Evolutionary conservation across 2,797 vertebrate species (phyloP).

Genomic region (Acrocephalus scirpaceus): DNA sequence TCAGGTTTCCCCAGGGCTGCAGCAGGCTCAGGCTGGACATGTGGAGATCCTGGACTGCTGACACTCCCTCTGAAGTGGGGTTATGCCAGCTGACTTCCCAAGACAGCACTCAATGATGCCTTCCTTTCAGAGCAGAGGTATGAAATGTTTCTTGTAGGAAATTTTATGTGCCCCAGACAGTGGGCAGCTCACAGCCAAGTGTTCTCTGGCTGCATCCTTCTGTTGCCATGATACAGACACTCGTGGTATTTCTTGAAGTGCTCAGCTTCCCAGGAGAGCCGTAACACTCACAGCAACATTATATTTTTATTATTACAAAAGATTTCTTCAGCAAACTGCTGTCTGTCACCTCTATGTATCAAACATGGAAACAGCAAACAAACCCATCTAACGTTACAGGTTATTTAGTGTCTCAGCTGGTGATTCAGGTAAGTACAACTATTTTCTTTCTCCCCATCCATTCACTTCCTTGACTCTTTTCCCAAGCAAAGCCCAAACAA

Average conservation of each 20-base stretch:
- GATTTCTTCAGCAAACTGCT: constrained; percentile 59
- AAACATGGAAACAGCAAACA: constrained; percentile 54
- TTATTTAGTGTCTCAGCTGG: constrained; percentile 54
- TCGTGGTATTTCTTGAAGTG: neutral
- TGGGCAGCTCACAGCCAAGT: neutral
- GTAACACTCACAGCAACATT: neutral
- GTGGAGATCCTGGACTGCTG: neutral
- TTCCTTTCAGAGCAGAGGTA: neutral
- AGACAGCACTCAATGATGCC: neutral
- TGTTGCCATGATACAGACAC: neutral
- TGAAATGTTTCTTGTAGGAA: constrained; percentile 7
- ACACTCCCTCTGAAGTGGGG: neutral
- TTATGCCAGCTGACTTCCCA: neutral
- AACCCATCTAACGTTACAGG: neutral
- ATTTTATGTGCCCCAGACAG: neutral
- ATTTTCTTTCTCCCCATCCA: neutral
- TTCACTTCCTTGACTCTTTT: neutral
- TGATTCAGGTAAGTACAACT: constrained; percentile 40
- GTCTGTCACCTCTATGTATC: constrained; percentile 29
- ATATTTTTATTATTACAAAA: constrained; percentile 62
- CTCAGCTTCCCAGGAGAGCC: constrained; percentile 2
- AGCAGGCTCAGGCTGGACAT: neutral
- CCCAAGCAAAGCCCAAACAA: neutral
- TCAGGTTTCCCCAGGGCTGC: neutral
- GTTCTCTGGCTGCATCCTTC: neutral